Percentiles rank a stretch among this genome's conserved stretches.
phyloP scores from a whole-genome alignment of 2,113 vertebrate species.

The Hemibagrus wyckioides region DNA sequence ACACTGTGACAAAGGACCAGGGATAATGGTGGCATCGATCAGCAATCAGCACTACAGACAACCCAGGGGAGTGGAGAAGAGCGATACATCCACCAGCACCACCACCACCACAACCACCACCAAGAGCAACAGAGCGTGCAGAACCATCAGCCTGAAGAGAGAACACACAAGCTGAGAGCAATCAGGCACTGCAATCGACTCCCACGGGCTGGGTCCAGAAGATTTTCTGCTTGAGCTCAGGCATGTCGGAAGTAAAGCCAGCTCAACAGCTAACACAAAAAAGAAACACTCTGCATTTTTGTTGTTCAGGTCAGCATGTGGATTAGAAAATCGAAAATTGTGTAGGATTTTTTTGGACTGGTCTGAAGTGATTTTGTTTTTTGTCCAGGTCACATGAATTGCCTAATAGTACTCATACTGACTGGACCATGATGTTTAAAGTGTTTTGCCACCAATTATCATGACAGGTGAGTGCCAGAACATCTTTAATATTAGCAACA shows the following conservation, averaged over 20 bases:
- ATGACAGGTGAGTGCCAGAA: not conserved
- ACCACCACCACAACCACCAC: not conserved
- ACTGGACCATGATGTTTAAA: not conserved
- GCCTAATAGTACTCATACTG: not conserved
- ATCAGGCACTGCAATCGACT: constrained; percentile 1
- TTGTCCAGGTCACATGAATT: not conserved
- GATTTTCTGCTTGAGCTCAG: constrained; percentile 10
- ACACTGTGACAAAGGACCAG: not conserved
- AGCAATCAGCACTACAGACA: not conserved
- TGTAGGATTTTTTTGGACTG: too few species aligned
- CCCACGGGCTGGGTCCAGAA: not conserved
- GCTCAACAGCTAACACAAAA: not conserved
- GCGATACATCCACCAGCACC: not conserved
- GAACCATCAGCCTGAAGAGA: not conserved
- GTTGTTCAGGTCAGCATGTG: not conserved
- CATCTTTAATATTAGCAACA: not conserved
- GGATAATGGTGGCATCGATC: not conserved
- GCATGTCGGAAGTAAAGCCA: not conserved
- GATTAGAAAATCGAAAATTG: too few species aligned
- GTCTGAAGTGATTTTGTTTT: not conserved
- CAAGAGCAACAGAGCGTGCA: not conserved
- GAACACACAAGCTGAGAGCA: constrained; percentile 1
- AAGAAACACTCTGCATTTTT: not conserved
- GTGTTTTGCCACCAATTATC: not conserved
- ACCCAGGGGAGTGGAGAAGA: not conserved